Evolutionary conservation across 2,113 vertebrate genomes (phyloP).

Genomic region (Ceyx cyanopectus): DNA sequence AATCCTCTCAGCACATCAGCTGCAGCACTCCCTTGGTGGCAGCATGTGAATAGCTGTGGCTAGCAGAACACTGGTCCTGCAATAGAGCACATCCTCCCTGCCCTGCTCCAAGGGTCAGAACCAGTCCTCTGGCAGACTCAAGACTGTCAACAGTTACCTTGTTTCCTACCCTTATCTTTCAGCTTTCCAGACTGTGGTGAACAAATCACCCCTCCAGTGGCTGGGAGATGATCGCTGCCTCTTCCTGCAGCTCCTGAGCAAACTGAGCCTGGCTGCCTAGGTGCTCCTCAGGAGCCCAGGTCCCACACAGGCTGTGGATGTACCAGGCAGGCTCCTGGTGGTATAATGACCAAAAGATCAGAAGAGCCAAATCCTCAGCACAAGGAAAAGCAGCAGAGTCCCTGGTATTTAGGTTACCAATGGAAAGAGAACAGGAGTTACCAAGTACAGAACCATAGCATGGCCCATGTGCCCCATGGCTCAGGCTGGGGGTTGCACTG

Average conservation of each 20-base stretch:
- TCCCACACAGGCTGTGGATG: background rate
- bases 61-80: background rate
- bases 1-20: background rate
- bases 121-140: background rate
- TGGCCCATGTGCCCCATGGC: no score
- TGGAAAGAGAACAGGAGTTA: background rate
- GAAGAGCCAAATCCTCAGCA: background rate
- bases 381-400: background rate
- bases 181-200: background rate
- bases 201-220: fast-evolving
- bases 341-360: background rate
- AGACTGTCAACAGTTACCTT: background rate
- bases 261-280: fast-evolving
- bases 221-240: background rate
- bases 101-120: background rate
- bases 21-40: background rate
- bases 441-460: fast-evolving
- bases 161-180: background rate
- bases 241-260: background rate
- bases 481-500: no score
- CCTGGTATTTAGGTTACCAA: background rate
- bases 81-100: background rate
- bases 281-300: background rate
- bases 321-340: background rate
- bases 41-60: fast-evolving